Base-by-base conservation (phyloP, 2,797 vertebrate genomes). In the Phyllotis vaccarum region DNA sequence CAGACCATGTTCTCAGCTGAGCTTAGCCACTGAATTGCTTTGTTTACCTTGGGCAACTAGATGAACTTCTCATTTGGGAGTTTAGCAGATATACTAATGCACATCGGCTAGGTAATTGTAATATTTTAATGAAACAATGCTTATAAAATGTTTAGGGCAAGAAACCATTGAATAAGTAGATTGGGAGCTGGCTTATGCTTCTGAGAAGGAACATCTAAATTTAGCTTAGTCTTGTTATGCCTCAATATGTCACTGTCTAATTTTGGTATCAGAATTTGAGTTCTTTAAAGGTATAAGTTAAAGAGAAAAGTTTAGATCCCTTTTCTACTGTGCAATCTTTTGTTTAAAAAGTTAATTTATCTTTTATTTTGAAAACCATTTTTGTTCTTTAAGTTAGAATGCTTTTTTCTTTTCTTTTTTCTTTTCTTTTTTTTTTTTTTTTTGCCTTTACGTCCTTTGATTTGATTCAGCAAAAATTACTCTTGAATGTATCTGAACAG, bases 261-360 rank as follows among this genome's bases (percentile, higher is more conserved):
- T 97, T 96, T 96, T 96, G 79, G 75, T 85, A 81, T 91, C 6
- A 52, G 75, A 92, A 87, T 97, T 93, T 93, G 70, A 97, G 19
- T 93, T 94, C 56, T 94, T 95, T 43, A 95, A 75, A 88, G 89
- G 58, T 70, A 92, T 82, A 96, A 93, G 76, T 75, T 46, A 29
- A 91, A 46, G 95, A 31, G 46, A 91, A 56, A 95, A 92, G 49
- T 95, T 86, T 94, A 82, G 12, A 92, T 90, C 27, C 16, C 58
- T 86, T 82, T 60, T 54, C 60, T 91, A 52, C 70, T n/a, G 12
- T 66, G 68, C 11, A 88, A 0, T 70, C 66, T 37, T 86, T 68
- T 72, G 79, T 56, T 56, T 27, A 68, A 96, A 94, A 79, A 82
- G 31, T 76, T 29, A 64, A 54, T 66, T 92, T 86, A 27, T 95